Percentiles rank a stretch among this genome's conserved stretches.
phyloP scores from a whole-genome alignment of 2,888 invertebrate species.

The Hedychridium roseum region DNA sequence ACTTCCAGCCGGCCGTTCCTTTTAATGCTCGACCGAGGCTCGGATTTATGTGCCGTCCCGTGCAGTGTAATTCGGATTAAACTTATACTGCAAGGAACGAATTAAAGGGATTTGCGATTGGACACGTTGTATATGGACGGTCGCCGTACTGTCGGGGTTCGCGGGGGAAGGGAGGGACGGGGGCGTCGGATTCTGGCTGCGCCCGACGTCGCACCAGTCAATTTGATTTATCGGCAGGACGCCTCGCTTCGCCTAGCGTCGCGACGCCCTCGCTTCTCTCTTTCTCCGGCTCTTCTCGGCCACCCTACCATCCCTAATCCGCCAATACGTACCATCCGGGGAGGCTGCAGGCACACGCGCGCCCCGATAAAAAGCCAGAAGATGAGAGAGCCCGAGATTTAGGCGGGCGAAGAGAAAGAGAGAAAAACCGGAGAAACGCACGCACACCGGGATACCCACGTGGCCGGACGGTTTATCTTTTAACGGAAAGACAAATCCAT shows the following conservation, averaged over 20 bases:
- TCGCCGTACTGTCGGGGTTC: conserved; percentile 44
- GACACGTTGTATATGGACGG: conserved; percentile 55
- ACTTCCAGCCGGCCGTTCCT: conserved; percentile 38
- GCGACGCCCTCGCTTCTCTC: conserved; percentile 37
- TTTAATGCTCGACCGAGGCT: conserved; percentile 44
- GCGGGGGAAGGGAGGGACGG: conserved; percentile 19
- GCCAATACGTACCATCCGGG: not conserved
- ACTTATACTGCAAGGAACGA: conserved; percentile 57
- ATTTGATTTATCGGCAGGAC: conserved; percentile 57
- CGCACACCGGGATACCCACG: conserved; percentile 20
- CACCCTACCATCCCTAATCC: conserved; percentile 14
- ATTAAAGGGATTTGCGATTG: conserved; percentile 61
- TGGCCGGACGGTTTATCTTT: conserved; percentile 39
- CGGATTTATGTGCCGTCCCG: conserved; percentile 55
- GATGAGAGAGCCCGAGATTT: too few relatives aligned
- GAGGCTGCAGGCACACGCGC: conserved; percentile 3
- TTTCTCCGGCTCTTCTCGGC: conserved; percentile 8
- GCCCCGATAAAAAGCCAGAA: too few relatives aligned
- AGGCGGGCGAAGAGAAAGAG: not conserved
- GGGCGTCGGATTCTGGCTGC: conserved; percentile 44
- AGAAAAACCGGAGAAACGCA: conserved; percentile 15
- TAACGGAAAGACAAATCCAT: conserved; percentile 30
- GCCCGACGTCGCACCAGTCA: conserved; percentile 54
- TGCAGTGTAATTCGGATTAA: conserved; percentile 58
- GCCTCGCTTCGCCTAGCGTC: conserved; percentile 39